These are phyloP conservation scores for Natrix natrix DNA, from an alignment of 2,797 vertebrate genomes.

Conservation along the genomic window DNA sequence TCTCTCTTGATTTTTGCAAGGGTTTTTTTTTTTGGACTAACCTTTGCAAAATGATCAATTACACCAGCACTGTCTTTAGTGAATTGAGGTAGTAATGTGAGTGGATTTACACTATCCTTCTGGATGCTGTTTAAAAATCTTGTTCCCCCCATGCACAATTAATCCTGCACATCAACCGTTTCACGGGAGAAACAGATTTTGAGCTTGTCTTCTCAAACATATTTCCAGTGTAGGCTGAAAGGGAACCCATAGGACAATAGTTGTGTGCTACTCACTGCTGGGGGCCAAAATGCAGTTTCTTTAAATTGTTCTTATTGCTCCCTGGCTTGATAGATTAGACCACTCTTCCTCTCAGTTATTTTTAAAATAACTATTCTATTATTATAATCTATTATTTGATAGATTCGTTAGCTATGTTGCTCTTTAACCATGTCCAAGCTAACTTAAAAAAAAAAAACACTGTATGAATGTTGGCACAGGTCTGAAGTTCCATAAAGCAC, in stretches of 20 bases:
- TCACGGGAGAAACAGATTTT: not conserved
- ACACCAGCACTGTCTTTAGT: not conserved
- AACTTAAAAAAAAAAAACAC: not conserved
- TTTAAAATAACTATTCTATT: no score
- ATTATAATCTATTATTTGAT: no score
- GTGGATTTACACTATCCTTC: not conserved
- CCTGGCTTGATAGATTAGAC: not conserved
- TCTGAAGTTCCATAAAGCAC: not conserved
- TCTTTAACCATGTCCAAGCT: not conserved
- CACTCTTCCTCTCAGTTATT: not conserved
- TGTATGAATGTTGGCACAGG: not conserved
- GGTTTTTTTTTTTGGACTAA: not conserved
- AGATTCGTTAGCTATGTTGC: not conserved
- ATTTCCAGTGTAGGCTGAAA: not conserved
- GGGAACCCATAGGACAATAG: not conserved
- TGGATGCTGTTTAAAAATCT: no score
- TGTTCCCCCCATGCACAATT: not conserved
- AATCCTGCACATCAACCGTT: not conserved
- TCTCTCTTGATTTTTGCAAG: not conserved
- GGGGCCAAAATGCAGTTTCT: not conserved
- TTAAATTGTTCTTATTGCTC: not conserved
- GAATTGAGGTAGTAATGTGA: not conserved
- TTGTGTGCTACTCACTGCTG: not conserved
- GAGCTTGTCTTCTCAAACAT: no score
- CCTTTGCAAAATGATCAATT: not conserved